phyloP scores from a whole-genome alignment of 2,888 invertebrate genomes.

The Nasonovia ribisnigri region DNA sequence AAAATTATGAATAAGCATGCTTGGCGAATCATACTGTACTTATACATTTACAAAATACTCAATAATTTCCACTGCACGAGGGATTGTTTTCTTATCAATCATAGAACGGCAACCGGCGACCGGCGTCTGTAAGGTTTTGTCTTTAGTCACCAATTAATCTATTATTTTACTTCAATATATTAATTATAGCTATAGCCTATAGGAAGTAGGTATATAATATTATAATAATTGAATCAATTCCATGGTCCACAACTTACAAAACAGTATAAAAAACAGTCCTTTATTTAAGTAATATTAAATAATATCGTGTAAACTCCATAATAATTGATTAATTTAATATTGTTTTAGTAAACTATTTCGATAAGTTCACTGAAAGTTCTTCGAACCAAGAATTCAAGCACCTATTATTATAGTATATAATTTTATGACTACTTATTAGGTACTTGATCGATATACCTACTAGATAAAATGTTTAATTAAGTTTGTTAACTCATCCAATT shows the following conservation, averaged over 20 bases:
- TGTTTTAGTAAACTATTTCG: not conserved
- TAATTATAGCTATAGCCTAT: not conserved
- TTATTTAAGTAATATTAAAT: not conserved
- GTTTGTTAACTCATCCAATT: constrained; percentile 17
- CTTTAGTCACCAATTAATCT: not conserved
- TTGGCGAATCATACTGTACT: not conserved
- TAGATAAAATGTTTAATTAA: constrained; percentile 11
- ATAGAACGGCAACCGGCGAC: not conserved
- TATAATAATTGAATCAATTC: not conserved
- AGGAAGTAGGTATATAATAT: not conserved
- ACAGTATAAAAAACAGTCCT: not conserved
- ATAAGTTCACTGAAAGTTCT: not conserved
- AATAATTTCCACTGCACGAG: not conserved
- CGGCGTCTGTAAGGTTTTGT: not conserved
- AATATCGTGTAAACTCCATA: not conserved
- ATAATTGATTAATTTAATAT: not conserved
- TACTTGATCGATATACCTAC: not conserved
- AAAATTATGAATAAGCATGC: not conserved
- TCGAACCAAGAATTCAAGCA: not conserved
- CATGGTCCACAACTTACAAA: not conserved
- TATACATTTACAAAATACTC: not conserved
- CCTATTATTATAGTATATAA: constrained; percentile 7
- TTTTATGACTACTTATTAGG: not conserved
- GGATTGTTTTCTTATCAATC: not conserved
- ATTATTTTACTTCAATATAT: not conserved